Conservation (phyloP, 2,797 vertebrate genomes). For the Phalanger gymnotis region DNA sequence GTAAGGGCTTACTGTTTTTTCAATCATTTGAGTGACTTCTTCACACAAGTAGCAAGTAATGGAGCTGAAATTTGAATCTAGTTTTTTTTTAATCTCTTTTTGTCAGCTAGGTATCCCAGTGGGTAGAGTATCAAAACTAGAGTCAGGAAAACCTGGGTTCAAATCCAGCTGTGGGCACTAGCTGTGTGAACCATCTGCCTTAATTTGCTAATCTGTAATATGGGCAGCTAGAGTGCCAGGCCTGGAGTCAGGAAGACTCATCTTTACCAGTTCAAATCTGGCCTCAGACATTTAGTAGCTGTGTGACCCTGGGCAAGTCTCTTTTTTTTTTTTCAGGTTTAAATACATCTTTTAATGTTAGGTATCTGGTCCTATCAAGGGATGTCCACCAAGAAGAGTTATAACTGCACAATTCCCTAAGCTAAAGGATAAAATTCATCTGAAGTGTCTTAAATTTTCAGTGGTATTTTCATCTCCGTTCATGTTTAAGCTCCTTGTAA, state of each 20-base stretch:
- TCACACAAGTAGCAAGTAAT: background rate
- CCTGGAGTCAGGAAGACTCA: background rate
- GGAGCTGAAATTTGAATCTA: background rate
- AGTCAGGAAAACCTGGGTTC: background rate
- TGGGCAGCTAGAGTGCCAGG: background rate
- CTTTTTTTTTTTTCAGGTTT: too few relatives aligned
- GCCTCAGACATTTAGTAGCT: background rate
- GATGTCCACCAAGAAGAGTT: too few relatives aligned
- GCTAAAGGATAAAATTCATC: too few relatives aligned
- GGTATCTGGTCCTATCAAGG: too few relatives aligned
- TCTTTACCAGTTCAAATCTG: background rate
- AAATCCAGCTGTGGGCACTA: background rate
- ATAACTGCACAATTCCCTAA: too few relatives aligned
- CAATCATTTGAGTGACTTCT: background rate
- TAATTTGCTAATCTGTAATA: background rate
- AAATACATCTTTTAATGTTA: too few relatives aligned
- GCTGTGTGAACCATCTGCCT: background rate
- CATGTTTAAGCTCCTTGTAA: too few relatives aligned
- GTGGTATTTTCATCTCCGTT: too few relatives aligned
- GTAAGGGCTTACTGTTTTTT: background rate
- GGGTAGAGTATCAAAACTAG: background rate
- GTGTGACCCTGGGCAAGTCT: background rate
- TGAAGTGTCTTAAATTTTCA: too few relatives aligned
- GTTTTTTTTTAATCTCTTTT: background rate
- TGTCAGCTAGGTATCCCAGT: background rate